Base-by-base conservation (phyloP, 2,113 vertebrate genomes). In the Sapajus apella region DNA sequence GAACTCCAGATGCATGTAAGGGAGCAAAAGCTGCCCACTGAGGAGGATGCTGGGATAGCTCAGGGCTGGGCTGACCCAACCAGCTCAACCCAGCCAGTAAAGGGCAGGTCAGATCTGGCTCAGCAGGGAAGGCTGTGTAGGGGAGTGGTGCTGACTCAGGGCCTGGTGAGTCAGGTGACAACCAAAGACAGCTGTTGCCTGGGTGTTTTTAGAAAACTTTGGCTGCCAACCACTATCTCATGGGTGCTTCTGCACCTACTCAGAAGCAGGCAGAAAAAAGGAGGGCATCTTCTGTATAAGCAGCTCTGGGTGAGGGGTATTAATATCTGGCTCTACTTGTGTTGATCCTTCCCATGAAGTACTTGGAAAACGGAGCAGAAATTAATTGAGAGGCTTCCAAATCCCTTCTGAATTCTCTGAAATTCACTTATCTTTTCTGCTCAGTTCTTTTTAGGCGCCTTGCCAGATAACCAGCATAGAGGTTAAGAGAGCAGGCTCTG, bases 181-280 rank as follows among this genome's bases (percentile, higher is more conserved):
- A 79, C 1, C 70, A 80, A 77, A 56, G 95, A 96, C 95, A 97
- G 97, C 97, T 97, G 95, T 90, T 96, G 94, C 96, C 90, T 82
- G 97, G 87, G 95, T 97, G 97, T 95, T 97, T 96, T 97, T 98
- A 96, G 96, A 97, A 98, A 96, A 95, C 92, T 76, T 80, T 43
- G 85, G 77, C 84, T 97, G 96, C 92, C 90, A 97, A 90, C 35
- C 32, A n/a, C 47, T 96, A 30, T 80, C 88, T 92, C 40, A 21
- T 25, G 56, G 80, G 87, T 91, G 64, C n/a, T 94, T 84, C 90
- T 93, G 79, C 25, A 92, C 56, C 91, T 94, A 83, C 70, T 95
- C 83, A 68, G 81, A 85, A 91, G 72, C 50, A 68, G 87, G 79
- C 95, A 66, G 90, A 90, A 82, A 93, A 97, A 96, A 76, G 0